A percentile compares a stretch with the other conserved stretches of the same genome.
phyloP scores from a whole-genome alignment of 2,888 invertebrate species.

The Autographa pulchrina region DNA sequence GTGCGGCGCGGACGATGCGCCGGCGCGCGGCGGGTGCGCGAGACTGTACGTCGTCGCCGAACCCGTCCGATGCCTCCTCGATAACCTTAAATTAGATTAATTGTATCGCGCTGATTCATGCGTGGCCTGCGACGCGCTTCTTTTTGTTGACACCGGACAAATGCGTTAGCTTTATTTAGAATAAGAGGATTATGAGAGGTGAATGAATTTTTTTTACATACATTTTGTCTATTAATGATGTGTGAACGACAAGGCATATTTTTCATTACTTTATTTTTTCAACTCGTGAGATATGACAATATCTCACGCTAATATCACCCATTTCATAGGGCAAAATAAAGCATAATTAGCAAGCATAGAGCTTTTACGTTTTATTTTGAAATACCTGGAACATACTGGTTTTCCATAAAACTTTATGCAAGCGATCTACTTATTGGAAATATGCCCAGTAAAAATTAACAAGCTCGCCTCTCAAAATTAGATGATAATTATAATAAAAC shows the following conservation, averaged over 20 bases:
- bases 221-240: constrained; percentile 29
- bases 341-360: background rate
- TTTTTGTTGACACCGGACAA: constrained; percentile 84
- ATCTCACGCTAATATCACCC: background rate
- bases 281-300: background rate
- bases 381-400: too few species aligned
- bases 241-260: constrained; percentile 23
- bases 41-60: constrained; percentile 85
- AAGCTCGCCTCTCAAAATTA: constrained; percentile 1
- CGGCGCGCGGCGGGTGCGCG: constrained; percentile 75
- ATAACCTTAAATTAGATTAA: constrained; percentile 89
- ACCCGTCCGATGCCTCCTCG: constrained; percentile 83
- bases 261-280: constrained; percentile 7
- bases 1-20: constrained; percentile 76
- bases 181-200: constrained; percentile 73
- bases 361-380: background rate
- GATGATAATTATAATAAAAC: background rate
- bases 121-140: constrained; percentile 76
- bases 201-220: constrained; percentile 72
- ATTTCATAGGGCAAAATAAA: background rate
- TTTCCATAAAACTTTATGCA: background rate
- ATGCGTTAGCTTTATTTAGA: constrained; percentile 82
- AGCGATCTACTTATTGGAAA: constrained; percentile 3
- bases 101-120: constrained; percentile 88
- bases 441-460: constrained; percentile 3